Evolutionary conservation across 1,140 invertebrate species (phyloP).

Genomic region (Achatina immaculata): DNA sequence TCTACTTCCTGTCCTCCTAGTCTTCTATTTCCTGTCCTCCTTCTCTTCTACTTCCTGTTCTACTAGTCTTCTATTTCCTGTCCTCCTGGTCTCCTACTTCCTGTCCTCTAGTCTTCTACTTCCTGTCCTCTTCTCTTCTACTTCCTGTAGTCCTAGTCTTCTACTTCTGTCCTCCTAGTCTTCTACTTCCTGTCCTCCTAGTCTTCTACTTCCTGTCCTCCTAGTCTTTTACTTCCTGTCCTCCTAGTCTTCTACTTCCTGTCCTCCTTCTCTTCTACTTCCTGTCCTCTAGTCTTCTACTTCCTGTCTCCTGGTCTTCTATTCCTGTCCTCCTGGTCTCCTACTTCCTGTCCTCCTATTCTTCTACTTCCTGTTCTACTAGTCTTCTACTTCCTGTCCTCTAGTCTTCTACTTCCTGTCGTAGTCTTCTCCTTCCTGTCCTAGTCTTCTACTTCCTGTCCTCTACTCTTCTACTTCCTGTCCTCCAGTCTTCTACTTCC

Average conservation of each 20-base stretch:
- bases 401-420: background rate
- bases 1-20: background rate
- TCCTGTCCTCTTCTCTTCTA: too few species aligned
- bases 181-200: background rate
- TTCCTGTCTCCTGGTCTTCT: too few species aligned
- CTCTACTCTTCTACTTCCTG: background rate
- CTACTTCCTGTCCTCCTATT: background rate
- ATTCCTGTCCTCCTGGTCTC: too few species aligned
- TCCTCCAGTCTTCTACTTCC: too few species aligned
- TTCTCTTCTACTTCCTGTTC: conserved; percentile 5
- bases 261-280: background rate
- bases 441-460: background rate
- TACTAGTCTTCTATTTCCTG: background rate
- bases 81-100: background rate
- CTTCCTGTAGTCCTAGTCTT: too few species aligned
- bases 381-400: background rate
- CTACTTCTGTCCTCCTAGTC: background rate
- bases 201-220: background rate
- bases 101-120: background rate
- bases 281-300: background rate
- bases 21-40: background rate
- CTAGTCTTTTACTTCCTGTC: background rate
- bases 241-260: background rate
- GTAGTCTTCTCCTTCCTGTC: too few species aligned
- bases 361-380: background rate